A percentile compares a stretch with the other conserved stretches of the same genome.
Conservation (phyloP, 2,113 vertebrate species). For the Cyprinodon brontotheroides region DNA sequence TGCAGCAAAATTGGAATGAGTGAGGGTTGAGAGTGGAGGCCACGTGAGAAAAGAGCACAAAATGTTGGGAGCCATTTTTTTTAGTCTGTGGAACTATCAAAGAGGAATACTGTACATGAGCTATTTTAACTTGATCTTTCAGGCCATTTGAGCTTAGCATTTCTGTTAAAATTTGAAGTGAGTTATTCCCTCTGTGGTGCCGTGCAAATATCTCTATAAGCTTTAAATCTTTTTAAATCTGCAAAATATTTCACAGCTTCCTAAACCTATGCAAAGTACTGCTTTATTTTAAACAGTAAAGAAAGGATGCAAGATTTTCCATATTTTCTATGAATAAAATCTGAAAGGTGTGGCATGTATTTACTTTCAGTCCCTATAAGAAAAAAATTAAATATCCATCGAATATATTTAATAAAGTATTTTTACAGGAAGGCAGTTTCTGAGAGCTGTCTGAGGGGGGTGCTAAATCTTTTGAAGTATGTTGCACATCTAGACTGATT, state of each 20-base stretch:
- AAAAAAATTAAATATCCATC: no score
- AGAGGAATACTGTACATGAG: conserved; percentile 24
- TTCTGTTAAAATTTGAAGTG: neutral
- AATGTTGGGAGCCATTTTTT: conserved; percentile 23
- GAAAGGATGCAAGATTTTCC: neutral
- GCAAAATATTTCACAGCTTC: neutral
- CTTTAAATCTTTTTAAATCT: neutral
- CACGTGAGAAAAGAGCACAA: conserved; percentile 54
- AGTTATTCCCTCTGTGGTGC: neutral
- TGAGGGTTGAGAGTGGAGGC: conserved; percentile 59
- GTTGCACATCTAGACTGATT: no score
- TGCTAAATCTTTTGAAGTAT: no score
- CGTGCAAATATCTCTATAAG: neutral
- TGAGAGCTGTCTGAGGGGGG: no score
- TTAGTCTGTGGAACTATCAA: conserved; percentile 31
- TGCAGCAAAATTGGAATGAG: conserved; percentile 35
- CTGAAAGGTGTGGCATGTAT: neutral
- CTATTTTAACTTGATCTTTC: conserved; percentile 12
- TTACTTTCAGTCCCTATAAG: neutral
- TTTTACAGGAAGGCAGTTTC: no score
- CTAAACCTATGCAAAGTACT: neutral
- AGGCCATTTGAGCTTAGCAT: conserved; percentile 12
- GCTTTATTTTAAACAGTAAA: neutral
- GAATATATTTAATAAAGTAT: no score
- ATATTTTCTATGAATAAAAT: neutral